These are phyloP conservation scores for Pteromalus puparum DNA, from an alignment of 1,140 invertebrate species.

Conservation along the genomic window DNA sequence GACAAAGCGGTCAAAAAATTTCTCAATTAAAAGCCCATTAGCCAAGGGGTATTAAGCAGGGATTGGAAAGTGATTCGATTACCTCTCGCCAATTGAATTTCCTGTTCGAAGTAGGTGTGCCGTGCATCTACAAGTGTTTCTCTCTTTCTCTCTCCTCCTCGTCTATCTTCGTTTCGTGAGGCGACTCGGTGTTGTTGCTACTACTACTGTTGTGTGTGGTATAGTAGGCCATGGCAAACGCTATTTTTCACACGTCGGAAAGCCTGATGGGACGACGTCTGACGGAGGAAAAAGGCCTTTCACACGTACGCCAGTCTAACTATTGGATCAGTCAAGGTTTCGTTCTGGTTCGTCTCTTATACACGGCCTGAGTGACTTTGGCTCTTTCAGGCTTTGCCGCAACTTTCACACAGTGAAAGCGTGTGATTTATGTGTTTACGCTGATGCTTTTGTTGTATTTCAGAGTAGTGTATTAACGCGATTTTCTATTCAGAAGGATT, in stretches of 20 bases:
- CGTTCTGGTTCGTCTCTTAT: neutral
- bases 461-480: too few species aligned
- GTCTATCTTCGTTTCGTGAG: neutral
- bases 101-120: slow-evolving; percentile 38
- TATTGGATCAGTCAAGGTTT: neutral
- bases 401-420: too few species aligned
- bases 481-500: too few species aligned
- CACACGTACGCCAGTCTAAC: neutral
- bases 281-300: neutral
- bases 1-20: slow-evolving; percentile 55
- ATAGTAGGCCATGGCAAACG: neutral
- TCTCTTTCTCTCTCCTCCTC: neutral
- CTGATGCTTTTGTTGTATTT: too few species aligned
- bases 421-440: too few species aligned
- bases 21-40: slow-evolving; percentile 61
- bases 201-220: too few species aligned
- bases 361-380: too few species aligned
- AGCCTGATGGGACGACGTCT: neutral
- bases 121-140: slow-evolving; percentile 8
- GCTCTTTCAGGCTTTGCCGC: too few species aligned
- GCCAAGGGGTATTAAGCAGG: slow-evolving; percentile 34
- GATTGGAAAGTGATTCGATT: slow-evolving; percentile 57
- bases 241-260: neutral
- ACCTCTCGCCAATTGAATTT: slow-evolving; percentile 56
- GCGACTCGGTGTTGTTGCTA: neutral